Base-by-base conservation (phyloP, 1,140 invertebrate genomes). In the Trichonephila clavipes region DNA sequence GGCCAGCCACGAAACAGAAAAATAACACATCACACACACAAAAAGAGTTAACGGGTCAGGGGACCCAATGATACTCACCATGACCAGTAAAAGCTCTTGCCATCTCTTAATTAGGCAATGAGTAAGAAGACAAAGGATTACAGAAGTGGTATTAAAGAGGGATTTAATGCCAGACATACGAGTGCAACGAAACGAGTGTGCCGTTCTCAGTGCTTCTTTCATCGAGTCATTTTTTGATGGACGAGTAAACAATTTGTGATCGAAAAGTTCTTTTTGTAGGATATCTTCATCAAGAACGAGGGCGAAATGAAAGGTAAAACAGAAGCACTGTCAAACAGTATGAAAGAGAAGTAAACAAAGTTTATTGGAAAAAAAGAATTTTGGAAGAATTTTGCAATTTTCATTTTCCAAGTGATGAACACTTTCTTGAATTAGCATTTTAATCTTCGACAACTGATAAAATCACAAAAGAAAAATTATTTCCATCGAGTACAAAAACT, bases 1-100 rank as follows among this genome's bases (percentile, higher is more conserved):
- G 91, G 91, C n/a, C 91, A 92, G n/a, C 86, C 61, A 21, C 8
- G 44, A 19, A 83, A 77, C 62, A 87, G 62, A 66, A 77, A 92
- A 85, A 92, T 44, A 81, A n/a, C 28, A 51, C 40, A 44, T 16
- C 83, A 85, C 18, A 28, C 66, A 21, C 69, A 58, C 61, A 21
- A 88, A 62, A 51, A 28, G n/a, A 81, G 91, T 61, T 77, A 92
- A 92, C 81, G 82, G 90, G 90, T 92, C 81, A 81, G 24, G 86
- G 72, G n/a, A 58, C 61, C 72, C 51, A 72, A 18, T 40, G 34
- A 14, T 19, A 82, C 44, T 58, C 34, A 44, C 69, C 66, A 88
- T 58, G 59, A 62, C 69, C 62, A 61, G 61, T 28, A 59, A 81
- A n/a, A 59, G 51, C 21, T 19, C 62, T 1, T 81, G 28, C 40